Base-by-base conservation (phyloP, 2,797 vertebrate species). In the Microctenopoma lineatum region DNA sequence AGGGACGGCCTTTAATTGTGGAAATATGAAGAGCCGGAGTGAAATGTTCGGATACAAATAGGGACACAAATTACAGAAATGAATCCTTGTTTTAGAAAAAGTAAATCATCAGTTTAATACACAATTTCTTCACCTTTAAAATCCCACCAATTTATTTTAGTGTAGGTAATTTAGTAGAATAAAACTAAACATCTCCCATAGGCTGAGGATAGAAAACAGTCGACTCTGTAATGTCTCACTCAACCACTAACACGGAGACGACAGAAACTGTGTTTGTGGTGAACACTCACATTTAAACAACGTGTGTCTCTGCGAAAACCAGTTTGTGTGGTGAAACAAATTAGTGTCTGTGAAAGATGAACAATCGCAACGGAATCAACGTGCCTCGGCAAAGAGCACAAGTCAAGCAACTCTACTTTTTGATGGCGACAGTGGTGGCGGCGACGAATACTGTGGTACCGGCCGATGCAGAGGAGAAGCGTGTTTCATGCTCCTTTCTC, bases 1-100 rank as follows among this genome's bases (percentile, higher is more conserved):
- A 61, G 68, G 67, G 80, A 70, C 0, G 29, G 39, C 60, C 79
- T 86, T 84, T 85, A 84, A 90, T 85, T 84, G 81, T 71, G 50
- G 73, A 74, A 87, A 80, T 79, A 83, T 79, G 84, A 83, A 80
- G 79, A 77, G 68, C 42, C 16, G 10, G 58, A 76, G 61, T 32
- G 53, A 81, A 84, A 83, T 36, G 59, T 57, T 29, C 64, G 42
- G 55, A 72, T 76, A 75, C 63, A 66, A 62, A 61, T 11, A 67
- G 8, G 42, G 29, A 50, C 0, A 25, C 39, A 58, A 42, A 41
- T 46, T 32, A 36, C 34, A 63, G 32, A 27, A 59, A 65, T 58
- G 7, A 14, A 34, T 56, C 18, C 36, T 38, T 51, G 2, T 70
- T 56, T n/a, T 61, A 53, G 52, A 12, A 21, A 25, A 29, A 47